These are phyloP conservation scores for Gibbula magus DNA, from an alignment of 2,888 invertebrate genomes.

Conservation along the genomic window DNA sequence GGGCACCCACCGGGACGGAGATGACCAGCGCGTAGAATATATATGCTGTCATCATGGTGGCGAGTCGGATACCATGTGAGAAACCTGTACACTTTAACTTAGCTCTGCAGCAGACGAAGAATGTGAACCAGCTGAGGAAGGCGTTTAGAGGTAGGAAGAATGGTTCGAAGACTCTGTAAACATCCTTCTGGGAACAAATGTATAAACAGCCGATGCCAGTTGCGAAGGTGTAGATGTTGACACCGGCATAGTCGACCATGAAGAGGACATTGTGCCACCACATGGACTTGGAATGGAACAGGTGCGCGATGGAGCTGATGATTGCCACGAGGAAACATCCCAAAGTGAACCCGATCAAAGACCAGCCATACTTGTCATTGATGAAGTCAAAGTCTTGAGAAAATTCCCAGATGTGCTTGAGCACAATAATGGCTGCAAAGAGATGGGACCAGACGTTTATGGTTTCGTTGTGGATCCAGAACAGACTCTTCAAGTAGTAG, in stretches of 20 bases:
- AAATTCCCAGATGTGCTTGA: conserved; percentile 28
- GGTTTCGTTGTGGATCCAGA: conserved; percentile 64
- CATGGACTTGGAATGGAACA: conserved; percentile 58
- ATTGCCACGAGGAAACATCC: conserved; percentile 43
- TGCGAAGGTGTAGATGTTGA: conserved; percentile 58
- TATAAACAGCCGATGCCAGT: conserved; percentile 50
- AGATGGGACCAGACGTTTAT: conserved; percentile 65
- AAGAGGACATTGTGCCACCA: conserved; percentile 56
- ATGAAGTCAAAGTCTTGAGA: neutral
- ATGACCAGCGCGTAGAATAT: conserved; percentile 38
- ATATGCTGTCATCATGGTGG: conserved; percentile 49
- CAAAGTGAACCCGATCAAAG: conserved; percentile 48
- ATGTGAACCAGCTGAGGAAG: conserved; percentile 48
- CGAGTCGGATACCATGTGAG: conserved; percentile 49
- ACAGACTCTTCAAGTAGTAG: conserved; percentile 58
- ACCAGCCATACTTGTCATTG: conserved; percentile 31
- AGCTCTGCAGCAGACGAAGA: conserved; percentile 48
- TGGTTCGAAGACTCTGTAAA: conserved; percentile 33
- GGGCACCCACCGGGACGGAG: conserved; percentile 39
- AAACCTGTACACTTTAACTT: conserved; percentile 50
- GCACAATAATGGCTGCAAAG: conserved; percentile 49
- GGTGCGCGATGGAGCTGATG: conserved; percentile 57
- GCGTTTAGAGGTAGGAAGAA: conserved; percentile 48
- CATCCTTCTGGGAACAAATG: conserved; percentile 41
- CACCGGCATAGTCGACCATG: conserved; percentile 63